Percentiles rank a stretch among this genome's conserved stretches.
These are phyloP conservation scores for Pristis pectinata DNA, from an alignment of 2,797 vertebrate species.

Conservation along the genomic window DNA sequence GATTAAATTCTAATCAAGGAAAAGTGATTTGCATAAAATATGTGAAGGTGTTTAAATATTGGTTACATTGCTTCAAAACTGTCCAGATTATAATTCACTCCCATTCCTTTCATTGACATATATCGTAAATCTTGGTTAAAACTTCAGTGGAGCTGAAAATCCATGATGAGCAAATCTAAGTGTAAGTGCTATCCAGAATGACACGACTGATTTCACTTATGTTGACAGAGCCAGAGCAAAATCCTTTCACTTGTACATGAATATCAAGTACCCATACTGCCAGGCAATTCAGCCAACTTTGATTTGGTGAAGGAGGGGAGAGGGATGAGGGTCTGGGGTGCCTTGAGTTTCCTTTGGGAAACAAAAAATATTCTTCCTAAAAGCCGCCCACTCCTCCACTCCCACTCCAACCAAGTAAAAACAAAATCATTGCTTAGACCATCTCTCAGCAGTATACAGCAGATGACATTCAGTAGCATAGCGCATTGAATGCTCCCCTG, in stretches of 20 bases:
- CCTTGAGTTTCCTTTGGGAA: background rate
- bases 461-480: background rate
- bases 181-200: background rate
- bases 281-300: background rate
- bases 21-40: background rate
- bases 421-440: background rate
- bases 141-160: background rate
- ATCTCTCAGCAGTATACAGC: background rate
- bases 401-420: no score
- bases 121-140: background rate
- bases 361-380: background rate
- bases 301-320: background rate
- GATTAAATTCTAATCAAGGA: slow-evolving; percentile 1
- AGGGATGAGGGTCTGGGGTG: no score
- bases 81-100: background rate
- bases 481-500: background rate
- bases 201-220: background rate
- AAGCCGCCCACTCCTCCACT: no score
- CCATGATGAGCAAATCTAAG: background rate
- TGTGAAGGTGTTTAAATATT: background rate
- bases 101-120: background rate
- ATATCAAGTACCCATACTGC: background rate
- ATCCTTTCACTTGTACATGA: background rate
- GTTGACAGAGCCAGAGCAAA: background rate
- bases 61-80: background rate